A percentile compares a stretch with the other conserved stretches of the same genome.
phyloP scores from a whole-genome alignment of 1,140 invertebrate genomes.

The Drosophila rufa region DNA sequence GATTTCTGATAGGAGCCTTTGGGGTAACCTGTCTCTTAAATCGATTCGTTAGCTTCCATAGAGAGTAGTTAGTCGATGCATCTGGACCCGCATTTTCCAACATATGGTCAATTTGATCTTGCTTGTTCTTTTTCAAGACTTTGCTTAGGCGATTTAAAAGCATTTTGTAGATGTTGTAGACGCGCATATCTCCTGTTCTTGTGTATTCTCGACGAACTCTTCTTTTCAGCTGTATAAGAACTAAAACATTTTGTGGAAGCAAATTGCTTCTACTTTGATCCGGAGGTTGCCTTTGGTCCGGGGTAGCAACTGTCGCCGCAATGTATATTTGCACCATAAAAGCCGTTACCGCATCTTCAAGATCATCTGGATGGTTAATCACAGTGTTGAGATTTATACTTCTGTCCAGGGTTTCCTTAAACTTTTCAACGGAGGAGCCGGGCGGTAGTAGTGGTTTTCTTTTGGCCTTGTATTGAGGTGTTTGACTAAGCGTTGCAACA shows the following conservation, averaged over 20 bases:
- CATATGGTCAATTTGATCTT: constrained; percentile 10
- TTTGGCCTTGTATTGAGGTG: constrained; percentile 7
- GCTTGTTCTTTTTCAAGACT: constrained; percentile 10
- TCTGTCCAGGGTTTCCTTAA: constrained; percentile 1
- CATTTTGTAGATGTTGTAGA: constrained; percentile 21
- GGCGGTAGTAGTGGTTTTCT: constrained; percentile 10
- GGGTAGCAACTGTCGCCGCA: constrained; percentile 4
- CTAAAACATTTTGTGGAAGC: constrained; percentile 7
- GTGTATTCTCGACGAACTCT: constrained; percentile 12
- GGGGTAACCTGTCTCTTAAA: constrained; percentile 7
- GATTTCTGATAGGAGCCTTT: constrained; percentile 18
- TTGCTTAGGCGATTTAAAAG: constrained; percentile 9
- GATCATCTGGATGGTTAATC: constrained; percentile 6
- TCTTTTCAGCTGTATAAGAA: neutral
- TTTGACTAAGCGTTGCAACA: constrained; percentile 82
- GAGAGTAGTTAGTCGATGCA: constrained; percentile 10
- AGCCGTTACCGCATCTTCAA: neutral
- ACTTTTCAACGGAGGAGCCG: constrained; percentile 4
- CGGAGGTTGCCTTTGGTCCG: neutral
- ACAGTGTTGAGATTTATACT: neutral
- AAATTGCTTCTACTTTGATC: constrained; percentile 1
- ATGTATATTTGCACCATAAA: constrained; percentile 5
- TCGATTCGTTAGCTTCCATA: constrained; percentile 15
- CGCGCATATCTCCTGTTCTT: constrained; percentile 18
- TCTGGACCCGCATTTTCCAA: constrained; percentile 15